Evolutionary conservation across 2,113 vertebrate genomes (phyloP).

Genomic region (Solenodon paradoxus): DNA sequence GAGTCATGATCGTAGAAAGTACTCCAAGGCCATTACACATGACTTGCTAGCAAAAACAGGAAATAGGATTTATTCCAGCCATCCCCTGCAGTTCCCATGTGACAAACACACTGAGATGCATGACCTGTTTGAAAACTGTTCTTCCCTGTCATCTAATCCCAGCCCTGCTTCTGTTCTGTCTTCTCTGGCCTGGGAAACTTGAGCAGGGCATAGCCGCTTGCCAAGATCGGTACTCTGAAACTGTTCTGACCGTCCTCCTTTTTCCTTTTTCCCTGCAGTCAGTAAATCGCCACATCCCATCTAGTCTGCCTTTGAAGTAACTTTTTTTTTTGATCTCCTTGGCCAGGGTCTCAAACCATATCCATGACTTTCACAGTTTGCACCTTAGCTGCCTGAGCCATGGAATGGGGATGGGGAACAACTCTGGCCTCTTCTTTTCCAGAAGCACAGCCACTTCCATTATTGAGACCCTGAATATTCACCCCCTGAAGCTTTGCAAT

Average conservation of each 20-base stretch:
- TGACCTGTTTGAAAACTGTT: background rate
- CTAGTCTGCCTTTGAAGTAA: background rate
- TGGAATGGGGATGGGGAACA: too few relatives aligned
- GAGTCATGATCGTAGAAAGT: background rate
- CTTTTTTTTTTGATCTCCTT: too few relatives aligned
- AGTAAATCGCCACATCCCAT: background rate
- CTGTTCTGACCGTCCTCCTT: background rate
- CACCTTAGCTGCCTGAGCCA: too few relatives aligned
- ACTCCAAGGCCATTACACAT: background rate
- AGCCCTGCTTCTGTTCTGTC: background rate
- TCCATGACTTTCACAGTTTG: too few relatives aligned
- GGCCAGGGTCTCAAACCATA: too few relatives aligned
- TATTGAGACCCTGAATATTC: background rate
- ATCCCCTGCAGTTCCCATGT: fast-evolving
- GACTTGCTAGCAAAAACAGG: background rate
- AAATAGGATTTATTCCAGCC: background rate
- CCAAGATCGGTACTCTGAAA: background rate
- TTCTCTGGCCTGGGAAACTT: background rate
- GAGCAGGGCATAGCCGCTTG: background rate
- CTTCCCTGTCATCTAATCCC: background rate
- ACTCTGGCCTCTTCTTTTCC: background rate
- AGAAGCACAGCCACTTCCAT: background rate
- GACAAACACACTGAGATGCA: background rate
- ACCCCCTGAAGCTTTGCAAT: background rate
- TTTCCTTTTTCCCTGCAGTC: background rate